Evolutionary conservation across 2,113 vertebrate species (phyloP).

Genomic region (Leucosticte australis): DNA sequence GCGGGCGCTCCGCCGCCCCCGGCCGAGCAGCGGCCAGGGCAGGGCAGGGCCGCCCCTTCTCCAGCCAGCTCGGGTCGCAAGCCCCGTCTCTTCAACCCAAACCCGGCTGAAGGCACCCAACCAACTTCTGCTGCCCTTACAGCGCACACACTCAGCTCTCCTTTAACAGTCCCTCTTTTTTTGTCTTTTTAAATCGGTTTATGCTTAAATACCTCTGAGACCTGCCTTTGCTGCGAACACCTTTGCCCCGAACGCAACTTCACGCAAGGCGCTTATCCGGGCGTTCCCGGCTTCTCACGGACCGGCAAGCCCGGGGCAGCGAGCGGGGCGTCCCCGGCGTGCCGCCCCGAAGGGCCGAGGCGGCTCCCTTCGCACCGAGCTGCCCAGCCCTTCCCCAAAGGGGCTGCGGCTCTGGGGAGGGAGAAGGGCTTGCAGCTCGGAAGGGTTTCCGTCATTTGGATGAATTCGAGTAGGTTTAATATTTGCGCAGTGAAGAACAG

Average conservation of each 20-base stretch:
- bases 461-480: too few species aligned
- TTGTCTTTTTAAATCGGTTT: neutral
- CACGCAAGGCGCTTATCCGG: too few species aligned
- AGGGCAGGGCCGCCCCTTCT: neutral
- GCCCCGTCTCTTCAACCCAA: too few species aligned
- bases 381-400: neutral
- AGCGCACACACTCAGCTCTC: too few species aligned
- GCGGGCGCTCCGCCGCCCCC: neutral
- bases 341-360: neutral
- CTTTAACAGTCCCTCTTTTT: neutral
- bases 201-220: too few species aligned
- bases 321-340: neutral
- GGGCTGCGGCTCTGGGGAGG: neutral
- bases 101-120: neutral
- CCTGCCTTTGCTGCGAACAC: neutral
- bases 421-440: neutral
- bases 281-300: accelerated
- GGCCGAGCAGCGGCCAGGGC: neutral
- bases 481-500: neutral
- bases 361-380: neutral
- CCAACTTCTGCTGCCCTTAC: neutral
- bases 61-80: neutral
- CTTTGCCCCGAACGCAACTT: neutral
- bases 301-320: neutral
- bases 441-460: neutral